phyloP scores from a whole-genome alignment of 2,888 invertebrate species.

The Orchestes rusci region DNA sequence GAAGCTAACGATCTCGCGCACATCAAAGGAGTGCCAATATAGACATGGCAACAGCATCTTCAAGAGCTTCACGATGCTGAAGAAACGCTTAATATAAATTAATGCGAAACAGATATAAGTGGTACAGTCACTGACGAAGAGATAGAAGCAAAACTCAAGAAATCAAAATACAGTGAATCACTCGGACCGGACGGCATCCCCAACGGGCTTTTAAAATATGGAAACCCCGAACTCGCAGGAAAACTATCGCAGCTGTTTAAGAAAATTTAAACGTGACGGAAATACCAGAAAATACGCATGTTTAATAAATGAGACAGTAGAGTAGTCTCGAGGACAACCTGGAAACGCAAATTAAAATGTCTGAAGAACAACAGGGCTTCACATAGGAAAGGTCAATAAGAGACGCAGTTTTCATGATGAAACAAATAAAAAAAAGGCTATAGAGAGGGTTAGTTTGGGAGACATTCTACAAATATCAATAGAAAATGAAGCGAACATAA shows the following conservation, averaged over 20 bases:
- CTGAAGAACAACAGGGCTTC: constrained; percentile 5
- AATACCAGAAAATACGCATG: neutral
- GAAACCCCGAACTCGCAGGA: constrained; percentile 1
- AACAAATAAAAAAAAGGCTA: constrained; percentile 1
- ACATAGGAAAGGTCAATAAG: neutral
- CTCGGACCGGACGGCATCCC: constrained; percentile 5
- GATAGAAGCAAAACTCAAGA: constrained; percentile 3
- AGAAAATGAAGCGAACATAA: neutral
- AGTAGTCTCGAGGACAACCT: constrained; percentile 1
- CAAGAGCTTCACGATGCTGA: neutral
- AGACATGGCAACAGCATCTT: neutral
- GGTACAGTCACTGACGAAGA: constrained; percentile 1
- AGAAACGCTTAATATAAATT: neutral
- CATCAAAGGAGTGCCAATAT: neutral
- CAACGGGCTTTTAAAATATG: constrained; percentile 8
- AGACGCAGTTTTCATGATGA: neutral
- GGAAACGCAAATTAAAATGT: constrained; percentile 4
- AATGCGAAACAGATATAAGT: constrained; percentile 1
- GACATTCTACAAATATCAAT: no score
- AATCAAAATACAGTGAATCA: constrained; percentile 3
- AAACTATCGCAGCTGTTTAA: neutral
- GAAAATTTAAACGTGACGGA: neutral
- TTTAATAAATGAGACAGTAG: constrained; percentile 2
- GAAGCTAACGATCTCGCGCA: neutral
- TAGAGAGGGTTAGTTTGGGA: neutral